Evolutionary conservation across 2,113 vertebrate genomes (phyloP), one percentile per base, ranked within the genome.

Genomic region (Rhegmatorhina hoffmannsi): DNA sequence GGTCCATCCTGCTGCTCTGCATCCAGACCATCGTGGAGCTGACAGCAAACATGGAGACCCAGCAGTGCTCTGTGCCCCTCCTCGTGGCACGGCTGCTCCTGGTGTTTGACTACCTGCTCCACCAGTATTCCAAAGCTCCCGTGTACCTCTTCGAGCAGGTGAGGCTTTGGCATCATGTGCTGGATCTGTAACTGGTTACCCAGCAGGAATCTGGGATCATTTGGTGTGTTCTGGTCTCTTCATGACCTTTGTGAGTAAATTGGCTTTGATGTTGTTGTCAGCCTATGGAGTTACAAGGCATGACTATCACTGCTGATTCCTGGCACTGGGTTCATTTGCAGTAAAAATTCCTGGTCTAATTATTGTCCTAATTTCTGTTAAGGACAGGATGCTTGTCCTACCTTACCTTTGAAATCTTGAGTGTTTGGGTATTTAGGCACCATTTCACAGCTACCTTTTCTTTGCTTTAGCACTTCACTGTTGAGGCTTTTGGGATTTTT

Each of bases 61-160:
- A 99, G 97, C 97, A 98, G 29, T 95, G 98, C 33, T 98, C 98
- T 2, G 99, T 99, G 69, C 99, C 99, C 0, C 99, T 99, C 14
- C 96, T 98, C 6, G 97, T 99, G 92, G 99, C 98, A 4, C 98
- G 99, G 38, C 98, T 99, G 2, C 98, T 99, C 53, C 90, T 99
- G 90, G 98, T 99, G 56, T 99, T 99, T 8, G 99, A 99, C 92
- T 99, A 99, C 94, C 96, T 99, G 93, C 98, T 99, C 64, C 99
- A 99, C 86, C 99, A 99, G 91, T 99, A 99, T 92, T 99, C 99
- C 84, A 99, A 98, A 95, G 98, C 98, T 13, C 99, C 99, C 0
- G 8, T 99, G 74, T 99, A 99, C 95, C 97, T 99, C 5, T 99
- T 99, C 94, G 99, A 99, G 76, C 99, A 99, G 99, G 99, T 99